Conservation (phyloP, 1,140 invertebrate species). For the Helicorthomorpha holstii region DNA sequence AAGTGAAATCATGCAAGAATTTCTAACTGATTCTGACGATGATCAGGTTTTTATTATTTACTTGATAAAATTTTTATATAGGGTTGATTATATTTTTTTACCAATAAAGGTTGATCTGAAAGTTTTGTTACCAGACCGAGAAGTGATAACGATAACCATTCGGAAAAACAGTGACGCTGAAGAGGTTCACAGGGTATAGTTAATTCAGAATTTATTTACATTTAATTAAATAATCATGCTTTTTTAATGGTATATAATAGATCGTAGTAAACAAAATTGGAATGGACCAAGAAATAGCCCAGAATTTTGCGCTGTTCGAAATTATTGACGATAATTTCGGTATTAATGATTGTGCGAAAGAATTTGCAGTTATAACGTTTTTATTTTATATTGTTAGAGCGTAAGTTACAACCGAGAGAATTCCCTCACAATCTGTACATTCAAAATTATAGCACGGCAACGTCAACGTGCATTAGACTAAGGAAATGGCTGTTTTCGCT, state of each 20-base stretch:
- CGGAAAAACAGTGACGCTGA: slow-evolving; percentile 76
- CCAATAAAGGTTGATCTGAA: slow-evolving; percentile 73
- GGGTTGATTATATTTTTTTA: not conserved
- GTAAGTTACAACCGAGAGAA: slow-evolving; percentile 83
- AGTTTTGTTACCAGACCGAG: slow-evolving; percentile 59
- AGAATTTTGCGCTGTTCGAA: slow-evolving; percentile 95
- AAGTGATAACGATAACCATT: slow-evolving; percentile 80
- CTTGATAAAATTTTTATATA: slow-evolving; percentile 1
- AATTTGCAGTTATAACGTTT: not conserved
- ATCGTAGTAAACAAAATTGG: slow-evolving; percentile 73
- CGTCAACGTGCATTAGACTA: slow-evolving; percentile 82
- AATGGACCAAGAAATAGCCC: slow-evolving; percentile 56
- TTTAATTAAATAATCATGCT: not conserved
- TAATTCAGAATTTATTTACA: not conserved
- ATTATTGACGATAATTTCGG: slow-evolving; percentile 94
- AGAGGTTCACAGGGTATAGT: slow-evolving; percentile 56
- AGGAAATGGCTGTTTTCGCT: slow-evolving; percentile 87
- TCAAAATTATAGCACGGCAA: slow-evolving; percentile 98
- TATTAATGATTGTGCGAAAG: slow-evolving; percentile 34
- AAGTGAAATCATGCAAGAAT: slow-evolving; percentile 92
- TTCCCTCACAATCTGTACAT: slow-evolving; percentile 95
- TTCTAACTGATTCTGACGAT: slow-evolving; percentile 81
- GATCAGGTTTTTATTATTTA: slow-evolving; percentile 33
- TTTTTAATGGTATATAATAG: slow-evolving; percentile 17
- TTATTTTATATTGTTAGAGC: slow-evolving; percentile 38